phyloP scores from a whole-genome alignment of 2,888 invertebrate genomes.

The Apamea epomidion region DNA sequence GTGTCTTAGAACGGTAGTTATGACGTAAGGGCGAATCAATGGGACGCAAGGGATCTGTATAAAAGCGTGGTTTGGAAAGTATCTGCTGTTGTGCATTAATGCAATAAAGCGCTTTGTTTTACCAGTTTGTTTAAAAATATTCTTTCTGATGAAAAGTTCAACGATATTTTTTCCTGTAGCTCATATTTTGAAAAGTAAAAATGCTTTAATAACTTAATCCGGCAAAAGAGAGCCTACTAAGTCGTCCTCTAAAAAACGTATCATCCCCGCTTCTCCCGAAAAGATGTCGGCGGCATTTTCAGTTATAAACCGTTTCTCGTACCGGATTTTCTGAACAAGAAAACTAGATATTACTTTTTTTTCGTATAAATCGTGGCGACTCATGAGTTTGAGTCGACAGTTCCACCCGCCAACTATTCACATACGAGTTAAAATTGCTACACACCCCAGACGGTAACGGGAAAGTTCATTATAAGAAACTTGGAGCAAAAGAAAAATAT shows the following conservation, averaged over 20 bases:
- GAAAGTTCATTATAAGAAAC: slow-evolving; percentile 74
- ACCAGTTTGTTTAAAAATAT: slow-evolving; percentile 3
- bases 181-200: slow-evolving; percentile 25
- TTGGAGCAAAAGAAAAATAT: slow-evolving; percentile 68
- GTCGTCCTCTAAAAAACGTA: slow-evolving; percentile 43
- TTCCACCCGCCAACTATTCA: slow-evolving; percentile 49
- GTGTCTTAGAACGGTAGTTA: slow-evolving; percentile 33
- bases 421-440: slow-evolving; percentile 57
- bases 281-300: slow-evolving; percentile 26
- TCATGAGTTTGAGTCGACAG: slow-evolving; percentile 46
- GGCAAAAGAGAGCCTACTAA: slow-evolving; percentile 53
- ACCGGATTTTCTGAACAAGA: slow-evolving; percentile 21
- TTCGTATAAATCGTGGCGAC: slow-evolving; percentile 36
- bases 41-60: slow-evolving; percentile 30
- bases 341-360: slow-evolving; percentile 27
- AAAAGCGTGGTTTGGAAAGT: slow-evolving; percentile 39
- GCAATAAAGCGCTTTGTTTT: slow-evolving; percentile 29
- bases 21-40: slow-evolving; percentile 44
- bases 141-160: background rate
- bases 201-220: slow-evolving; percentile 48
- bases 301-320: slow-evolving; percentile 36
- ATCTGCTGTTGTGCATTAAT: slow-evolving; percentile 48
- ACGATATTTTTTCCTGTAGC: slow-evolving; percentile 28
- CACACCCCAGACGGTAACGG: slow-evolving; percentile 48
- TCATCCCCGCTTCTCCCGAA: slow-evolving; percentile 36